Evolutionary conservation across 2,113 vertebrate species (phyloP).

Genomic region (Piprites chloris): DNA sequence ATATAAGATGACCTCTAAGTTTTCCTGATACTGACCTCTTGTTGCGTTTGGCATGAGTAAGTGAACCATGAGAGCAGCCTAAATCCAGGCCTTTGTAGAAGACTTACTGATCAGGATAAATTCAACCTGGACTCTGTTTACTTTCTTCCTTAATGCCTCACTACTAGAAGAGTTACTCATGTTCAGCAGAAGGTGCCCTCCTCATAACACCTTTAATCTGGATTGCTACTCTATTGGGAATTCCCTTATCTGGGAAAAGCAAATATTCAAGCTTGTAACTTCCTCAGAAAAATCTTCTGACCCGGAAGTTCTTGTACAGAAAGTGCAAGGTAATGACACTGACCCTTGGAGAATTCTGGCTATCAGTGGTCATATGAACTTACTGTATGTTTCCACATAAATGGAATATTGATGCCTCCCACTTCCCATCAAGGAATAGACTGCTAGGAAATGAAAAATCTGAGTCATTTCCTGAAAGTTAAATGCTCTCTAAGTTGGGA

Average conservation of each 20-base stretch:
- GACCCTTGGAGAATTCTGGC: not conserved
- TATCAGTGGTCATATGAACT: not conserved
- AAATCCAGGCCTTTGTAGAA: not conserved
- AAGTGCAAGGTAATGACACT: not conserved
- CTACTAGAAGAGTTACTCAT: not conserved
- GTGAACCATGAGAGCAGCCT: not conserved
- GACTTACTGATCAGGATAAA: not conserved
- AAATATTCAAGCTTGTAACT: not conserved
- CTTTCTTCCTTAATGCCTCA: not conserved
- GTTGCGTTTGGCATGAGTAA: not conserved
- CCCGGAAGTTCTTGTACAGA: not conserved
- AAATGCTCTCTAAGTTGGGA: not conserved
- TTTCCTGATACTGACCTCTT: not conserved
- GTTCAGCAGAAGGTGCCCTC: not conserved
- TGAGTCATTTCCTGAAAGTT: not conserved
- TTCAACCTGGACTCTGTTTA: not conserved
- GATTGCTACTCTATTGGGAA: not conserved
- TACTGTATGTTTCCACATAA: not conserved
- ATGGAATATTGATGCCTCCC: not conserved
- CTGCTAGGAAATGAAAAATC: not conserved
- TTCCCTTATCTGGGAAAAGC: not conserved
- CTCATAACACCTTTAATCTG: not conserved
- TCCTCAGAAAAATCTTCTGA: not conserved
- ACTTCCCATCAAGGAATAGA: not conserved
- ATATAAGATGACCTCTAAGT: not conserved